phyloP scores from a whole-genome alignment of 2,797 vertebrate species.

The Pagetopsis macropterus region DNA sequence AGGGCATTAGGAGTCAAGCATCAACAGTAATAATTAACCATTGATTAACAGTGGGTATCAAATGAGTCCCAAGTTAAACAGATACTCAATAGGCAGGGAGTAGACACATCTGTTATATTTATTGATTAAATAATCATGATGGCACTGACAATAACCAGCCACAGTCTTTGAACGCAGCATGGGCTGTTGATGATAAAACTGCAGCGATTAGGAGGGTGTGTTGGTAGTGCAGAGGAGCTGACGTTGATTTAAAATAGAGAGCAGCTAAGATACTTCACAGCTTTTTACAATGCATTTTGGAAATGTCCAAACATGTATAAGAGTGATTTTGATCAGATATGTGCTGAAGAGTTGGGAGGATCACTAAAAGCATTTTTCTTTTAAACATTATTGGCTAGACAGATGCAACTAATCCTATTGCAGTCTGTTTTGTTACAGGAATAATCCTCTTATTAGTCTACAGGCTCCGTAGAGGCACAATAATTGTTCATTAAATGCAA shows the following conservation, averaged over 20 bases:
- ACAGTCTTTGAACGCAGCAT: background rate
- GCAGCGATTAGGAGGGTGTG: background rate
- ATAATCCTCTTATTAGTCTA: background rate
- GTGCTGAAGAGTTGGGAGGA: background rate
- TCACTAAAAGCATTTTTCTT: background rate
- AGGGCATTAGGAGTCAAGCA: background rate
- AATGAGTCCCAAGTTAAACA: background rate
- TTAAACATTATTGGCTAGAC: background rate
- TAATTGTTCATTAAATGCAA: background rate
- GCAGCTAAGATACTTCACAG: background rate
- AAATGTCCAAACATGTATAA: background rate
- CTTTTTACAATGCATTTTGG: background rate
- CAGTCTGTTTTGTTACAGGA: background rate
- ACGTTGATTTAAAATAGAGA: background rate
- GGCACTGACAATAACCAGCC: background rate
- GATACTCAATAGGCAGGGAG: background rate
- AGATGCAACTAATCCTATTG: background rate
- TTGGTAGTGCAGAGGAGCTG: background rate
- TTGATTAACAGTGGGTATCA: background rate
- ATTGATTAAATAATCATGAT: conserved; percentile 2
- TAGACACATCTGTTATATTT: conserved; percentile 19
- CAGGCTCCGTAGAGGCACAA: background rate
- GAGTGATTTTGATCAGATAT: background rate
- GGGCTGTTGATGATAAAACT: background rate
- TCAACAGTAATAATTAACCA: background rate